Percentiles rank a stretch among this genome's conserved stretches.
These are phyloP conservation scores for Thaleichthys pacificus DNA, from an alignment of 2,797 vertebrate species.

Conservation along the genomic window DNA sequence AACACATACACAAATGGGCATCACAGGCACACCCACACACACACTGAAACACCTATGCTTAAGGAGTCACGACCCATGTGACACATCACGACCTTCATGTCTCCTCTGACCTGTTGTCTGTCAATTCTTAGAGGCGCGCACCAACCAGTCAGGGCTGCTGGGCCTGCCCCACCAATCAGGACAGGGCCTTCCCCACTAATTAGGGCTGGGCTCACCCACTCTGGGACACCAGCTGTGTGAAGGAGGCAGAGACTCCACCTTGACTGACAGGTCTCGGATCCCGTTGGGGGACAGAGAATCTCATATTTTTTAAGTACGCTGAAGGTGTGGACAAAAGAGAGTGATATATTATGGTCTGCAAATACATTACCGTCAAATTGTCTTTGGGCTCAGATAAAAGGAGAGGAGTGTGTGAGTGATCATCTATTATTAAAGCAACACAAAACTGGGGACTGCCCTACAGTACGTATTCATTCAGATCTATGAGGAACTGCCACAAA, in stretches of 20 bases:
- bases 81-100: constrained; percentile 1
- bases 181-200: neutral
- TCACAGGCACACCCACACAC: neutral
- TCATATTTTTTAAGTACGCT: neutral
- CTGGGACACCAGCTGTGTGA: constrained; percentile 22
- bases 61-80: neutral
- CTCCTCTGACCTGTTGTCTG: constrained; percentile 19
- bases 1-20: neutral
- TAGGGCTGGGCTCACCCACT: constrained; percentile 1
- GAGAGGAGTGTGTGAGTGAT: neutral
- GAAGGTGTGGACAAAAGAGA: too few relatives aligned
- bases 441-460: neutral
- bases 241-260: neutral
- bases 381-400: neutral
- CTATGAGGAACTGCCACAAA: neutral
- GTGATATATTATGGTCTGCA: too few relatives aligned
- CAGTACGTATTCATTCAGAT: neutral
- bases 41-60: neutral
- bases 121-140: constrained; percentile 23
- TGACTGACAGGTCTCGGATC: neutral
- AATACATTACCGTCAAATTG: too few relatives aligned
- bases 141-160: constrained; percentile 7
- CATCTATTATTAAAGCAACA: neutral
- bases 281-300: neutral
- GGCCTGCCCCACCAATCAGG: constrained; percentile 10